A percentile compares a stretch with the other conserved stretches of the same genome.
phyloP scores from a whole-genome alignment of 2,888 invertebrate genomes.

The Brachyopa scutellaris region DNA sequence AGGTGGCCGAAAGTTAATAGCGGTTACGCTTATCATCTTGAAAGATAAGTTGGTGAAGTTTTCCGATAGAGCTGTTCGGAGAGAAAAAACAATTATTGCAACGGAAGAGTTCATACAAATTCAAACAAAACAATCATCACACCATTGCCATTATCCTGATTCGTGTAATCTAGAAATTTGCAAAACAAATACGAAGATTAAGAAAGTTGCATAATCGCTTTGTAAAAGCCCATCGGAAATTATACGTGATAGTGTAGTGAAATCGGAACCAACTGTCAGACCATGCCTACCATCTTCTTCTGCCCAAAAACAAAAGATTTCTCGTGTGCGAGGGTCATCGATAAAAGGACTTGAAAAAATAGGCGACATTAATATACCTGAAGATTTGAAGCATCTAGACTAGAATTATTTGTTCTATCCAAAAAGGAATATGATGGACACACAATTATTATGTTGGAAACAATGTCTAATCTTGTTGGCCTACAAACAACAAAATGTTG shows the following conservation, averaged over 20 bases:
- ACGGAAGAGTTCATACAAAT: background rate
- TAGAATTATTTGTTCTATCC: conserved; percentile 5
- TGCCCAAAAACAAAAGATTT: conserved; percentile 8
- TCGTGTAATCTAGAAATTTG: background rate
- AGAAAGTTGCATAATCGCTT: background rate
- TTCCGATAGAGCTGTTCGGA: background rate
- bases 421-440: conserved; percentile 3
- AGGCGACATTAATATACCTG: conserved; percentile 6
- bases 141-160: background rate
- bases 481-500: background rate
- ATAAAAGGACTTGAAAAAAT: conserved; percentile 3
- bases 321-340: conserved; percentile 17
- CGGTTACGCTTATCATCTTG: background rate
- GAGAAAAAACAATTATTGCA: conserved; percentile 3
- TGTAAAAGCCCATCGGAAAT: conserved; percentile 5
- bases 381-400: conserved; percentile 12
- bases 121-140: background rate
- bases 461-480: conserved; percentile 2
- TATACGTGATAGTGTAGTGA: conserved; percentile 19
- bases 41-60: background rate
- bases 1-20: background rate
- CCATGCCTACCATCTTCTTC: conserved; percentile 11
- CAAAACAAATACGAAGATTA: background rate
- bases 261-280: conserved; percentile 7
- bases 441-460: conserved; percentile 16